Percentiles rank a stretch among this genome's conserved stretches.
Evolutionary conservation across 1,140 invertebrate genomes (phyloP).

Genomic region (Andricus grossulariae): DNA sequence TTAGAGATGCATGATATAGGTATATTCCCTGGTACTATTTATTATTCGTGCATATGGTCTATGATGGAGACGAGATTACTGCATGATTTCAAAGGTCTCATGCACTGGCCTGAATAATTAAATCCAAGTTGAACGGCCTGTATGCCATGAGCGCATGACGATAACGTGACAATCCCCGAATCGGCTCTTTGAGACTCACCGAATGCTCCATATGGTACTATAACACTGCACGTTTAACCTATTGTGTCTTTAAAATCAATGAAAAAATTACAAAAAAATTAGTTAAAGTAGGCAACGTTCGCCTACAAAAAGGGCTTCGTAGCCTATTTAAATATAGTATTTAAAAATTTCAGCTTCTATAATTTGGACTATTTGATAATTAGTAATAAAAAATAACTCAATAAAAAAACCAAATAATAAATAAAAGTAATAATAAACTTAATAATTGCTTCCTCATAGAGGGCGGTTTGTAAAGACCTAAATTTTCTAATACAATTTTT

Average conservation of each 20-base stretch:
- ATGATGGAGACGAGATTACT: not conserved
- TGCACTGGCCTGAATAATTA: constrained; percentile 8
- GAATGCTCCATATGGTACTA: not conserved
- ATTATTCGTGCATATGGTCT: not conserved
- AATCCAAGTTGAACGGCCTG: not conserved
- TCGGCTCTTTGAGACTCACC: not conserved
- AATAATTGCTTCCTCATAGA: no score
- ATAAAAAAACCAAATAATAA: no score
- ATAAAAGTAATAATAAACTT: no score
- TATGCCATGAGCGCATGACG: not conserved
- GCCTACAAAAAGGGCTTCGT: no score
- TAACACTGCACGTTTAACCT: not conserved
- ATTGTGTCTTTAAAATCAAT: not conserved
- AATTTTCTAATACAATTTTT: no score
- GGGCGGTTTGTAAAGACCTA: no score
- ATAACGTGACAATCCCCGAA: constrained; percentile 1
- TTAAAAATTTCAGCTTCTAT: no score
- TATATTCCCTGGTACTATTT: not conserved
- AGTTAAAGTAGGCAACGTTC: no score
- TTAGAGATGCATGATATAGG: not conserved
- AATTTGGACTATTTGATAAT: no score
- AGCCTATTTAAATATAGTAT: no score
- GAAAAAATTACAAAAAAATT: no score
- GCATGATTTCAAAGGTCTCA: constrained; percentile 10
- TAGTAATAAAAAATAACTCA: no score